phyloP scores from a whole-genome alignment of 2,888 invertebrate genomes.

The Chromoteleia sp. region DNA sequence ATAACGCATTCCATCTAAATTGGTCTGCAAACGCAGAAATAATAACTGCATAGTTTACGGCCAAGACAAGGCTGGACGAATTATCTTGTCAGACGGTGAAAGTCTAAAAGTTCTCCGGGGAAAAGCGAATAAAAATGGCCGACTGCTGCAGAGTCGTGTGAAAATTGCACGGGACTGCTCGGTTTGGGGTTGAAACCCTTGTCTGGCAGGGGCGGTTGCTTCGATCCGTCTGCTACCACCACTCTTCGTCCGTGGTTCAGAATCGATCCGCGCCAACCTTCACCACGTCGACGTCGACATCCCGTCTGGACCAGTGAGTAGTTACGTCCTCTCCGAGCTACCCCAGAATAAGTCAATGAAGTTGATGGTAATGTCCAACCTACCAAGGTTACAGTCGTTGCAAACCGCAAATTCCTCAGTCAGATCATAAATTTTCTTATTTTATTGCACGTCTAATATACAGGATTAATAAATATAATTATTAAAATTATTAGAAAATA shows the following conservation, averaged over 20 bases:
- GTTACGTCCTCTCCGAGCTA: constrained; percentile 55
- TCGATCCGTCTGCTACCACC: constrained; percentile 68
- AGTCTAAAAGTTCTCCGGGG: constrained; percentile 79
- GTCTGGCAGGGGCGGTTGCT: constrained; percentile 70
- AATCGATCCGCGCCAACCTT: constrained; percentile 69
- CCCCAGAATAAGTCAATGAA: constrained; percentile 54
- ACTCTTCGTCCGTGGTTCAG: constrained; percentile 49
- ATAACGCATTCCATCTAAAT: constrained; percentile 43
- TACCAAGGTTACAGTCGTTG: constrained; percentile 58
- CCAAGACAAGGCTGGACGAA: constrained; percentile 72
- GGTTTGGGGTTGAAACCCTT: constrained; percentile 64
- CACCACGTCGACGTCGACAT: constrained; percentile 55
- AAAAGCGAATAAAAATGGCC: constrained; percentile 69
- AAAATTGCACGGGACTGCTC: constrained; percentile 68
- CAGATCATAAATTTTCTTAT: constrained; percentile 29
- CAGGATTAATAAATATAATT: constrained; percentile 5
- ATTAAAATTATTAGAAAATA: constrained; percentile 5
- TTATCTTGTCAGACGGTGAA: constrained; percentile 81
- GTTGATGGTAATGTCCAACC: constrained; percentile 47
- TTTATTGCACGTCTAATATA: constrained; percentile 22
- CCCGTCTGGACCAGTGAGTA: constrained; percentile 67
- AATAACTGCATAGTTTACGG: constrained; percentile 55
- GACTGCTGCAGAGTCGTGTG: constrained; percentile 67
- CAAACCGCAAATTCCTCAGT: constrained; percentile 45
- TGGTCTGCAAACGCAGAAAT: constrained; percentile 54